These are phyloP conservation scores for Nipponia nippon DNA, from an alignment of 2,113 vertebrate species.

Conservation along the genomic window DNA sequence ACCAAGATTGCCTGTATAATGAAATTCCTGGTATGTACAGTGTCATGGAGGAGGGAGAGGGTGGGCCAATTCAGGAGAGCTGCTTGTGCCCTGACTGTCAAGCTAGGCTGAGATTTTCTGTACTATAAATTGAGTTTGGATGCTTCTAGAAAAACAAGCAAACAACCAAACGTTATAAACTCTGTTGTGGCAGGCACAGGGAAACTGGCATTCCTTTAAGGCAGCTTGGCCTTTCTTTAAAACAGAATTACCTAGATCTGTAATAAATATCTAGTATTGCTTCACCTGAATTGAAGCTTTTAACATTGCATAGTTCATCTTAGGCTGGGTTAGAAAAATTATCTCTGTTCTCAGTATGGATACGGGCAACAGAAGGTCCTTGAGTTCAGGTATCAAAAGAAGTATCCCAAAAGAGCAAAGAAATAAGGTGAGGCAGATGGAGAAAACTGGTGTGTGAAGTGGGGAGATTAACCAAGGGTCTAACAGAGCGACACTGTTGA, in stretches of 20 bases:
- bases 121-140: not conserved
- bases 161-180: not conserved
- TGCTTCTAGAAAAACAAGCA: not conserved
- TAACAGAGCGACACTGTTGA: not conserved
- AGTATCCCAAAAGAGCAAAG: not conserved
- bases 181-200: not conserved
- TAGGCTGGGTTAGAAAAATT: not conserved
- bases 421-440: not conserved
- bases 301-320: not conserved
- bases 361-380: not conserved
- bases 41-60: not conserved
- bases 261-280: not conserved
- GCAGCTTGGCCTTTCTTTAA: not conserved
- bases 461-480: not conserved
- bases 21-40: slow-evolving; percentile 86
- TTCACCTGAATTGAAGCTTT: not conserved
- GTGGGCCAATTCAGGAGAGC: not conserved
- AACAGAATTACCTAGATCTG: not conserved
- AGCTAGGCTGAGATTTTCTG: not conserved
- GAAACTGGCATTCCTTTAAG: not conserved
- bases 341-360: not conserved
- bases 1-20: slow-evolving; percentile 85
- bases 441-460: not conserved
- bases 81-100: not conserved
- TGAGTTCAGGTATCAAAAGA: not conserved